Evolutionary conservation across 2,113 vertebrate genomes (phyloP).

Genomic region (Oryzias melastigma): DNA sequence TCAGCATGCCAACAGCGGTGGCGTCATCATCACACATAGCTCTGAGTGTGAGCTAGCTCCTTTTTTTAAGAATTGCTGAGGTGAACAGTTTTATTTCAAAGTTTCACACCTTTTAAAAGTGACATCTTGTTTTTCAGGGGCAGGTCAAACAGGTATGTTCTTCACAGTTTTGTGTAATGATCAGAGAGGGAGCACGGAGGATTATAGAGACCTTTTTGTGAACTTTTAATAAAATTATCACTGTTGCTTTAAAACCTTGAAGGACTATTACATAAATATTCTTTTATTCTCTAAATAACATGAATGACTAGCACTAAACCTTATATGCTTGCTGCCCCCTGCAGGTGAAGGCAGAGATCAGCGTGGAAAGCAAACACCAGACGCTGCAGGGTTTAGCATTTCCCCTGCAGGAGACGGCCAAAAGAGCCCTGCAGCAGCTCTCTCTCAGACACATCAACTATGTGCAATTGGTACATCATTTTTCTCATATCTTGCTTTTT

Average conservation of each 20-base stretch:
- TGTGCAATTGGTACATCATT: conserved; percentile 88
- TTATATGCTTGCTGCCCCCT: conserved; percentile 60
- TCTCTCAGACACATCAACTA: conserved; percentile 89
- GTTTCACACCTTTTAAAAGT: neutral
- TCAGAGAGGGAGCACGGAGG: neutral
- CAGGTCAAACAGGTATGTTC: conserved; percentile 73
- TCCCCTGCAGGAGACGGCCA: conserved; percentile 86
- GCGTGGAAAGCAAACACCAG: conserved; percentile 93
- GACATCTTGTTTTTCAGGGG: conserved; percentile 60
- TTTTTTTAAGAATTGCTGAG: conserved; percentile 3
- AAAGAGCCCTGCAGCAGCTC: conserved; percentile 86
- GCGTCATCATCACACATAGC: conserved; percentile 5
- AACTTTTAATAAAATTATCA: neutral
- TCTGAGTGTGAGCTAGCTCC: conserved; percentile 7
- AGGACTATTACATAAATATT: neutral
- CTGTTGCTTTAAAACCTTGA: neutral
- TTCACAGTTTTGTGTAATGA: neutral
- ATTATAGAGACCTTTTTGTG: neutral
- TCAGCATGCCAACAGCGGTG: conserved; percentile 3
- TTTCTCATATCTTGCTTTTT: neutral
- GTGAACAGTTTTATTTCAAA: neutral
- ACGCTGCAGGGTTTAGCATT: conserved; percentile 93
- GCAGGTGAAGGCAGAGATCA: conserved; percentile 94
- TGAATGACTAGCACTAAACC: neutral
- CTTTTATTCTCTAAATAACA: neutral